Percentiles rank a stretch among this genome's conserved stretches.
phyloP scores from a whole-genome alignment of 2,888 invertebrate genomes.

The Hydropsyche betteni region DNA sequence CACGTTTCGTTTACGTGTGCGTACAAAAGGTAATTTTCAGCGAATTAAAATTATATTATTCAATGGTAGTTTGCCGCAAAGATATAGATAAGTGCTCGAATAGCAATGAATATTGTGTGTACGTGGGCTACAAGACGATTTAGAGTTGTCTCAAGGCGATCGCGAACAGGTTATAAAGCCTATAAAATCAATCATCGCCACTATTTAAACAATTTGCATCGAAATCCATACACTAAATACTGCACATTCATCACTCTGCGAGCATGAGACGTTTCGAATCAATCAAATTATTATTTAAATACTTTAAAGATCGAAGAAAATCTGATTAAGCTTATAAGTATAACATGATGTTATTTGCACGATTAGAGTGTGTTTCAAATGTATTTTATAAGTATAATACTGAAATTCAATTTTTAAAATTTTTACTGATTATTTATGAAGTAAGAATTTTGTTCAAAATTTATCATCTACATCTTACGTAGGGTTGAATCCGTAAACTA shows the following conservation, averaged over 20 bases:
- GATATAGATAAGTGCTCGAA: constrained; percentile 23
- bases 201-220: constrained; percentile 35
- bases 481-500: no score
- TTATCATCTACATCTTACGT: no score
- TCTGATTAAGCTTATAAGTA: no score
- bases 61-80: constrained; percentile 4
- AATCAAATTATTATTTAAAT: no score
- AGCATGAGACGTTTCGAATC: no score
- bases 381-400: no score
- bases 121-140: constrained; percentile 13
- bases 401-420: no score
- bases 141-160: constrained; percentile 32
- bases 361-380: no score
- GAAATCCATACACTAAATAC: constrained; percentile 4
- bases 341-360: no score
- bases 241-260: not conserved
- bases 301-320: no score
- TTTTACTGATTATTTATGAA: no score
- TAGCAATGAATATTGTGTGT: constrained; percentile 22
- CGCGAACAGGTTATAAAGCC: constrained; percentile 34
- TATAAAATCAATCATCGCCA: constrained; percentile 37
- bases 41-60: constrained; percentile 25
- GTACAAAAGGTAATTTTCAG: constrained; percentile 23
- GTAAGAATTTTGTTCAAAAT: no score
- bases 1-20: not conserved